Evolutionary conservation across 92 coral and sea anemone species (phyloP).

Genomic region (Hydrozoanthus gracilis): DNA sequence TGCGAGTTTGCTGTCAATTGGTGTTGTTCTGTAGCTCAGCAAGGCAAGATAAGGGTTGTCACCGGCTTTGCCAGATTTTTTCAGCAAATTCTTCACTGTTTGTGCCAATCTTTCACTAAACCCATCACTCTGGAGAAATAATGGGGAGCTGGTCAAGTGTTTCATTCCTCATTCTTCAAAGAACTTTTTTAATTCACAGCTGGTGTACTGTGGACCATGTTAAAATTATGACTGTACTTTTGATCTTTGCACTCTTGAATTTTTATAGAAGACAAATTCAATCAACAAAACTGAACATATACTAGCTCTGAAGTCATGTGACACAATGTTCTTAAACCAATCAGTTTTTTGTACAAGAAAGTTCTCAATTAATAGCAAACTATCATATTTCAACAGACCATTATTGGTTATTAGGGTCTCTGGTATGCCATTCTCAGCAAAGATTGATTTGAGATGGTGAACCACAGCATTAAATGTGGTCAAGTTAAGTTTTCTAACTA

Average conservation of each 20-base stretch:
- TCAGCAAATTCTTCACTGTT: slow-evolving; percentile 49
- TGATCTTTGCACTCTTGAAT: too few species aligned
- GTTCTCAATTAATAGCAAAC: too few species aligned
- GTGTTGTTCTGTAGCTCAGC: slow-evolving; percentile 60
- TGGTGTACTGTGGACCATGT: slow-evolving; percentile 60
- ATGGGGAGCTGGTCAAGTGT: slow-evolving; percentile 61
- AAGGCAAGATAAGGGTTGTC: slow-evolving; percentile 65
- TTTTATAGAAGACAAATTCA: too few species aligned
- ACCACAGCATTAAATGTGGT: slow-evolving; percentile 52
- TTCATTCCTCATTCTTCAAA: slow-evolving; percentile 47
- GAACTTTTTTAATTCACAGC: slow-evolving; percentile 54
- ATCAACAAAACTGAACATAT: too few species aligned
- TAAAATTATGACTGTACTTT: too few species aligned
- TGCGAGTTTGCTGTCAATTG: slow-evolving; percentile 55
- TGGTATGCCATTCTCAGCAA: slow-evolving; percentile 54
- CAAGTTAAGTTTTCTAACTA: slow-evolving; percentile 40
- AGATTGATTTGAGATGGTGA: slow-evolving; percentile 49
- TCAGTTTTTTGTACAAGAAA: too few species aligned
- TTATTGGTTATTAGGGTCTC: slow-evolving; percentile 46
- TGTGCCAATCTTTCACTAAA: slow-evolving; percentile 48
- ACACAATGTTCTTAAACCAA: too few species aligned
- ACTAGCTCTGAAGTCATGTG: too few species aligned
- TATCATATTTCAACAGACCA: too few species aligned
- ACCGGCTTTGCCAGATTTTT: slow-evolving; percentile 51
- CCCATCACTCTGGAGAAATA: slow-evolving; percentile 55